A percentile compares a stretch with the other conserved stretches of the same genome.
Conservation (phyloP, 1,140 invertebrate species). For the Bradysia coprophila region DNA sequence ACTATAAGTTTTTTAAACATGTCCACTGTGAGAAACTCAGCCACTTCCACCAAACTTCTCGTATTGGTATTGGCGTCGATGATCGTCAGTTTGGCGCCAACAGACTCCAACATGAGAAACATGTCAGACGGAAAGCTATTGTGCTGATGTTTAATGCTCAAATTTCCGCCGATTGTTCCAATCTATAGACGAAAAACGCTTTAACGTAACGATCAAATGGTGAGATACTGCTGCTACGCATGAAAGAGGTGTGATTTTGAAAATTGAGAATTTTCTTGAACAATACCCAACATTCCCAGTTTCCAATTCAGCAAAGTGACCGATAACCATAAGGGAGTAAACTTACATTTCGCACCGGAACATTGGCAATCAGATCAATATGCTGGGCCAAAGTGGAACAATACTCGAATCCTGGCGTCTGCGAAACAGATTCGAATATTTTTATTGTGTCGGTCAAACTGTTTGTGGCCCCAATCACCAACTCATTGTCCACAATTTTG, state of each 20-base stretch:
- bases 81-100: slow-evolving; percentile 42
- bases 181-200: no score
- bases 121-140: slow-evolving; percentile 63
- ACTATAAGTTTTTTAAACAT: not conserved
- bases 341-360: slow-evolving; percentile 49
- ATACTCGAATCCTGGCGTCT: slow-evolving; percentile 24
- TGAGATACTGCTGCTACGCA: no score
- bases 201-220: no score
- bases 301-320: no score
- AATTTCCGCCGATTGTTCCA: slow-evolving; percentile 41
- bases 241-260: no score
- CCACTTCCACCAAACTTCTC: not conserved
- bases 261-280: no score
- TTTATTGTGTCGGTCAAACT: slow-evolving; percentile 32
- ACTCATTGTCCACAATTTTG: slow-evolving; percentile 20
- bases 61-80: not conserved
- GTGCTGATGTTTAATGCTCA: slow-evolving; percentile 28
- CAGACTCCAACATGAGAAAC: slow-evolving; percentile 52
- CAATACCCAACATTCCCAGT: no score
- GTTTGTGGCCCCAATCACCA: slow-evolving; percentile 32
- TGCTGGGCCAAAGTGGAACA: slow-evolving; percentile 25
- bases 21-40: not conserved
- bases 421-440: slow-evolving; percentile 25
- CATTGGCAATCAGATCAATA: slow-evolving; percentile 48
- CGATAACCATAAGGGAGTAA: no score